These are phyloP conservation scores for Gari tellinella DNA, from an alignment of 2,888 invertebrate genomes.

Conservation along the genomic window DNA sequence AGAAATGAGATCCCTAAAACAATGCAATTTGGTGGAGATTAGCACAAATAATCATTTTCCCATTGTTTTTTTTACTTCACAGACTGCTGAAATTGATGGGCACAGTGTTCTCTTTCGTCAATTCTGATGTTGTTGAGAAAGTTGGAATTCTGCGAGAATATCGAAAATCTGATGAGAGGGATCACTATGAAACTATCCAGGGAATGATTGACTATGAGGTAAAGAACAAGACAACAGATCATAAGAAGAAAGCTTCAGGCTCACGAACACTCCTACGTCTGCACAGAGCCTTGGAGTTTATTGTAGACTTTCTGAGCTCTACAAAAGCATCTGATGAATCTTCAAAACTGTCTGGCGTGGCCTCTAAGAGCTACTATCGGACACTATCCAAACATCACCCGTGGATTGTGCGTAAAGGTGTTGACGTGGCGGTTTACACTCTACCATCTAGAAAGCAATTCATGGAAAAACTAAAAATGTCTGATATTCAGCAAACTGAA, in stretches of 20 bases:
- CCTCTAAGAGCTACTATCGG: constrained; percentile 92
- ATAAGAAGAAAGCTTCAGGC: constrained; percentile 88
- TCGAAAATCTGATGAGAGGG: constrained; percentile 79
- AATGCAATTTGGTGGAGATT: no score
- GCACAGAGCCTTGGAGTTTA: constrained; percentile 96
- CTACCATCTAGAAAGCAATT: constrained; percentile 91
- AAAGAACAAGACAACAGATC: constrained; percentile 88
- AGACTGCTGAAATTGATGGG: constrained; percentile 96
- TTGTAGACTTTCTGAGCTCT: constrained; percentile 91
- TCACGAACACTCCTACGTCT: constrained; percentile 94
- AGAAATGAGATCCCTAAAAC: no score
- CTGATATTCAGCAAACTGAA: constrained; percentile 53
- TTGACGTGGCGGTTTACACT: constrained; percentile 93
- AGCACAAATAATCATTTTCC: no score
- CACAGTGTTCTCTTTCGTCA: constrained; percentile 95
- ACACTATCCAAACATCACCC: constrained; percentile 95
- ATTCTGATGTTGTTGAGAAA: constrained; percentile 94
- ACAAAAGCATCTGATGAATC: constrained; percentile 84
- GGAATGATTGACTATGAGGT: constrained; percentile 95
- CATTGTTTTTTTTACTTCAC: constrained; percentile 68
- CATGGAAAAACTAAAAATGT: constrained; percentile 78
- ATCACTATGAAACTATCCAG: constrained; percentile 89
- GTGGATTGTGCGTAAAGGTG: constrained; percentile 89
- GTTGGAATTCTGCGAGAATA: constrained; percentile 90
- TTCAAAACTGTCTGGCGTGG: constrained; percentile 85